Evolutionary conservation across 2,797 vertebrate species (phyloP).

Genomic region (Calcarius lapponicus): DNA sequence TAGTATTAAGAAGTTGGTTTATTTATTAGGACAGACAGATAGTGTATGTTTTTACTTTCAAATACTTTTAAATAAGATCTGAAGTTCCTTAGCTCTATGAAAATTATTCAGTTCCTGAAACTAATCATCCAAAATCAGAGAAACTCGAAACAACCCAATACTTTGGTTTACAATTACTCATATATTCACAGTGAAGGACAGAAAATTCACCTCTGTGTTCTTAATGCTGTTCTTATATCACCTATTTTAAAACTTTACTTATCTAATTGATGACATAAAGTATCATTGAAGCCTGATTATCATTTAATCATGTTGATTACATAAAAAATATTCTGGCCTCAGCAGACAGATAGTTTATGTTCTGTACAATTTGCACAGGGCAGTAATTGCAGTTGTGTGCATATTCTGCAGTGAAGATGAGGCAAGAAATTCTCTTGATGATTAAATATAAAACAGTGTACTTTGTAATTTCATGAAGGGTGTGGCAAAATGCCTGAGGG

Average conservation of each 20-base stretch:
- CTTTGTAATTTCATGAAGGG: not conserved
- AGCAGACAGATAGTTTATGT: not conserved
- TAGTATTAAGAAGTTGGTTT: not conserved
- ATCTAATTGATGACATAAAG: constrained; percentile 19
- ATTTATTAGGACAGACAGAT: not conserved
- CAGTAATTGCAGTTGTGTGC: not conserved
- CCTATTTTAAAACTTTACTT: constrained; percentile 23
- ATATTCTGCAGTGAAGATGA: not conserved
- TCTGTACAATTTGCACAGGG: not conserved
- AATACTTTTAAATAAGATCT: not conserved
- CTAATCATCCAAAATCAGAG: not conserved
- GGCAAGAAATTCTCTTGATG: not conserved
- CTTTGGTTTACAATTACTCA: not conserved
- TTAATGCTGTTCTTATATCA: not conserved
- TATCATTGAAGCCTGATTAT: not conserved
- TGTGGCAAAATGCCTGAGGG: not conserved
- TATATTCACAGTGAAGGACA: not conserved
- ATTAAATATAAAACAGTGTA: not conserved
- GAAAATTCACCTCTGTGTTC: not conserved
- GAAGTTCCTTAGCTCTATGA: not conserved
- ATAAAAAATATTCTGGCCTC: constrained; percentile 5
- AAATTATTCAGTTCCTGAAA: not conserved
- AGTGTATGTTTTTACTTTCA: not conserved
- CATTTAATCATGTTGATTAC: constrained; percentile 49
- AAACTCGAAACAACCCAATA: not conserved